Percentiles rank a stretch among this genome's conserved stretches.
These are phyloP conservation scores for Molossus alvarezi DNA, from an alignment of 2,797 vertebrate species.

Conservation along the genomic window DNA sequence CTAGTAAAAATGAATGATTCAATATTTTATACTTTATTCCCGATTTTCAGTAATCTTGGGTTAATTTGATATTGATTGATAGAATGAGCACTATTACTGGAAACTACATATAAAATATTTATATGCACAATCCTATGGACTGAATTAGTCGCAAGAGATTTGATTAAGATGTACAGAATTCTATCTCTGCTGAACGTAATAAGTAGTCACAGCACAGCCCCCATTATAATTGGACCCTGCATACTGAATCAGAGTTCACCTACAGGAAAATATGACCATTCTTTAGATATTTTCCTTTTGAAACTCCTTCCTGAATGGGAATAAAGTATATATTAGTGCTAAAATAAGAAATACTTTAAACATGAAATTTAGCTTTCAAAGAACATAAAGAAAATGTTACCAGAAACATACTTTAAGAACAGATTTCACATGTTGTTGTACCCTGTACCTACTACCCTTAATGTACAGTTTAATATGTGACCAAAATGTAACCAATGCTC, in stretches of 20 bases:
- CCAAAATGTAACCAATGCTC: background rate
- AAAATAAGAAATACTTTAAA: conserved; percentile 55
- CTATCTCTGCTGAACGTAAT: conserved; percentile 47
- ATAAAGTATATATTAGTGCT: background rate
- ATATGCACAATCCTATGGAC: conserved; percentile 32
- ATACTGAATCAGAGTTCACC: conserved; percentile 32
- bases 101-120: conserved; percentile 76
- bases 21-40: conserved; percentile 71
- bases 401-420: conserved; percentile 51
- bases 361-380: background rate
- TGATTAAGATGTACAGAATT: conserved; percentile 71
- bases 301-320: conserved; percentile 16
- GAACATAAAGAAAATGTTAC: background rate
- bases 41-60: conserved; percentile 73
- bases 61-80: conserved; percentile 75
- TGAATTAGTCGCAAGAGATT: conserved; percentile 65
- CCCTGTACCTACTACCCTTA: background rate
- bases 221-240: background rate
- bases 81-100: conserved; percentile 66
- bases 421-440: background rate
- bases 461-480: background rate
- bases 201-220: conserved; percentile 15
- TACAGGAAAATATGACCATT: background rate
- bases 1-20: conserved; percentile 73
- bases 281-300: conserved; percentile 32